These are phyloP conservation scores for Branchinecta lindahli DNA, from an alignment of 1,140 invertebrate genomes.

Conservation along the genomic window DNA sequence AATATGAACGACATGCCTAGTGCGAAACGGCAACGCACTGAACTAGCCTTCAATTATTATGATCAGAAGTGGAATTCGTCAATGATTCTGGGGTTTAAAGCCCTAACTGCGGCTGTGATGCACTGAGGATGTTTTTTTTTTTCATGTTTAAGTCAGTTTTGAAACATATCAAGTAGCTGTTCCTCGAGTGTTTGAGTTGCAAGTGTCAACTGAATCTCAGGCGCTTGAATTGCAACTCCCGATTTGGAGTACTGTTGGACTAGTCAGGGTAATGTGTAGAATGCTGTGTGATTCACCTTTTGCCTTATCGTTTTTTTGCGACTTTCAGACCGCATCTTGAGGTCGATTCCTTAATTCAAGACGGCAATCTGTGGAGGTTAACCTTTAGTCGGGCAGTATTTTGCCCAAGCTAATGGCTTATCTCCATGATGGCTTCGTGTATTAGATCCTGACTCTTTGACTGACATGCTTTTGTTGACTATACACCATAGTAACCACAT, in stretches of 20 bases:
- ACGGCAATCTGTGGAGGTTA: no score
- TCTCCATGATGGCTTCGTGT: no score
- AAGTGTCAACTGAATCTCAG: slow-evolving; percentile 4
- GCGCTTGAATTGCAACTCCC: background rate
- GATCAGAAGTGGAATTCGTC: slow-evolving; percentile 7
- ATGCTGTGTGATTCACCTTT: slow-evolving; percentile 3
- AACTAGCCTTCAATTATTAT: background rate
- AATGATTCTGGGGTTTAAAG: slow-evolving; percentile 3
- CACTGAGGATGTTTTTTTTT: background rate
- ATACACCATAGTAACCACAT: no score
- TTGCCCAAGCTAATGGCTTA: no score
- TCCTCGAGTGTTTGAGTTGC: background rate
- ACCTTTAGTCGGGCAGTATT: no score
- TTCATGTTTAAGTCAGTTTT: background rate
- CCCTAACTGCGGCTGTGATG: slow-evolving; percentile 9
- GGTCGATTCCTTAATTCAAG: no score
- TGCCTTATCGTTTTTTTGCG: background rate
- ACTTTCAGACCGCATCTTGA: no score
- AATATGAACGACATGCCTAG: background rate
- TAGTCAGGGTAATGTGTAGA: slow-evolving; percentile 3
- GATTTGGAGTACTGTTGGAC: background rate
- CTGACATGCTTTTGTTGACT: no score
- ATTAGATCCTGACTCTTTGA: no score
- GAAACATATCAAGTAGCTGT: background rate
- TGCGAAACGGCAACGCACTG: background rate